These are phyloP conservation scores for Melanotaenia pygmaea DNA, from an alignment of 2,797 vertebrate species.

Conservation along the genomic window DNA sequence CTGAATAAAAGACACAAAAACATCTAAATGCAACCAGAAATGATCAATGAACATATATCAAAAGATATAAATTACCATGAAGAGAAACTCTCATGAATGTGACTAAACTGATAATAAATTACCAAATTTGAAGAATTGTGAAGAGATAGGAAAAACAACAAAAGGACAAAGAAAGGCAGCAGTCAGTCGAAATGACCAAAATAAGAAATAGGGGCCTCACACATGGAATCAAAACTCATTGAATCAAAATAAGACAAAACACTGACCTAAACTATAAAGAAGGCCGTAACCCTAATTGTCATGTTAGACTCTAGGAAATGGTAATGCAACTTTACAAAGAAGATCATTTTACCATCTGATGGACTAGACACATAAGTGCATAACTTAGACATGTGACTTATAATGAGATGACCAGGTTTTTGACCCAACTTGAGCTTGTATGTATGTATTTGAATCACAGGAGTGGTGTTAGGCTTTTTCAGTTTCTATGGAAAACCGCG, in stretches of 20 bases:
- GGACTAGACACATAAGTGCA: background rate
- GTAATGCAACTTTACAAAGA: background rate
- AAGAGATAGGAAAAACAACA: background rate
- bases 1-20: too few species aligned
- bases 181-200: background rate
- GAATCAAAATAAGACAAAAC: too few species aligned
- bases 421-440: background rate
- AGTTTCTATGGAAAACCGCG: background rate
- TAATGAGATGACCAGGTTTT: background rate
- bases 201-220: background rate
- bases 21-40: too few species aligned
- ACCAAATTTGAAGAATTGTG: too few species aligned
- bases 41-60: too few species aligned
- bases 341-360: background rate
- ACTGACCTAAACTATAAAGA: background rate
- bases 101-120: too few species aligned
- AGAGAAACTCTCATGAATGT: too few species aligned
- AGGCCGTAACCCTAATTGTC: background rate
- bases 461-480: background rate
- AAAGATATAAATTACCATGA: too few species aligned
- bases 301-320: background rate
- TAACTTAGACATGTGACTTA: background rate
- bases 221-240: too few species aligned
- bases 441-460: background rate
- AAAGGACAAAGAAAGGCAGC: background rate